These are phyloP conservation scores for Rhodeus uyekii DNA, from an alignment of 2,797 vertebrate genomes.

Conservation along the genomic window DNA sequence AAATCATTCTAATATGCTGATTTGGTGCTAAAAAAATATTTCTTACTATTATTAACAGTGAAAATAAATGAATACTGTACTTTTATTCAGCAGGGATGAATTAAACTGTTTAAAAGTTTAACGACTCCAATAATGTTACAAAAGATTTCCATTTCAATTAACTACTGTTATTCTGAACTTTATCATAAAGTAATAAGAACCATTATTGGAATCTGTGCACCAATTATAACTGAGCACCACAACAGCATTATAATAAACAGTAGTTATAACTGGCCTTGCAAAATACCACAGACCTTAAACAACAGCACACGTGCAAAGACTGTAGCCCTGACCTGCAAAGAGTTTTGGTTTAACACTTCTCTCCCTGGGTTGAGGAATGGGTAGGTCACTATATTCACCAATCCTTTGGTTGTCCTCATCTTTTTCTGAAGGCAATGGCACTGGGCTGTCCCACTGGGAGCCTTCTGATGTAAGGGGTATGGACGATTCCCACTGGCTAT, in stretches of 20 bases:
- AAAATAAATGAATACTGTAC: not conserved
- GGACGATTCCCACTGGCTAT: constrained; percentile 59
- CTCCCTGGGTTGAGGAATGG: constrained; percentile 65
- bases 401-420: constrained; percentile 23
- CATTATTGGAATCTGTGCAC: not conserved
- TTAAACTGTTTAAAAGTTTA: not conserved
- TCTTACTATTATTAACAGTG: not conserved
- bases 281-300: not conserved
- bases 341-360: constrained; percentile 46
- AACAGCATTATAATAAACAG: not conserved
- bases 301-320: not conserved
- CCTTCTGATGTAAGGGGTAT: constrained; percentile 57
- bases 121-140: not conserved
- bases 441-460: constrained; percentile 53
- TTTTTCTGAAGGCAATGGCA: constrained; percentile 36
- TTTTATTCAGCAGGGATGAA: not conserved
- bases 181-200: not conserved
- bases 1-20: not conserved
- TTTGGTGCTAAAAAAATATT: not conserved
- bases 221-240: not conserved
- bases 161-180: not conserved
- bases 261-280: not conserved
- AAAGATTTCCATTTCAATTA: not conserved
- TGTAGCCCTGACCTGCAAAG: constrained; percentile 59
- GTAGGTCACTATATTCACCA: constrained; percentile 58